Conservation (phyloP, 2,888 invertebrate genomes). For the Mactromeris polynyma region DNA sequence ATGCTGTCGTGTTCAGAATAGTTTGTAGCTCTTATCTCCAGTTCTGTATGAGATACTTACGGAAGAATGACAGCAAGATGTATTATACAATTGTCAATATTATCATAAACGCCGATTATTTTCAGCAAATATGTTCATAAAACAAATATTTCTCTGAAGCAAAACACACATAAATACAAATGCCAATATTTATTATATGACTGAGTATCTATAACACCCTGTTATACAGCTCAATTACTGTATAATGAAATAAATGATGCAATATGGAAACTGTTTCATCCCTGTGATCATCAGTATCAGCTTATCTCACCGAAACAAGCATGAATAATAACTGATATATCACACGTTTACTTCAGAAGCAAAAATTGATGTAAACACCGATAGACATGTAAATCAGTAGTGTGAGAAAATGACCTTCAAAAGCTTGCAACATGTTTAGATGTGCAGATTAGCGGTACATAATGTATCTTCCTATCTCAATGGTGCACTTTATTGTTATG, state of each 20-base stretch:
- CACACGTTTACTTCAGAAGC: not conserved
- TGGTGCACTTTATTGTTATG: not conserved
- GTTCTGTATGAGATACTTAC: no score
- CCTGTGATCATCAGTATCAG: not conserved
- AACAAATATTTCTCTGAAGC: not conserved
- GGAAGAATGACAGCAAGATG: no score
- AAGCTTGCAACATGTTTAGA: not conserved
- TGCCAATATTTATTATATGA: not conserved
- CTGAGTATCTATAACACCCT: not conserved
- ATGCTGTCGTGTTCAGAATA: no score
- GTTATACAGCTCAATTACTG: not conserved
- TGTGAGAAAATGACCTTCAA: slow-evolving; percentile 1
- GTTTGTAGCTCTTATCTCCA: no score
- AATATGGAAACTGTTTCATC: not conserved
- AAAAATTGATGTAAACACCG: slow-evolving; percentile 4
- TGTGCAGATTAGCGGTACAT: not conserved
- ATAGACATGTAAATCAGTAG: not conserved
- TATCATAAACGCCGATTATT: not conserved
- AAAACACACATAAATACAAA: not conserved
- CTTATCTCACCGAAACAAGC: not conserved
- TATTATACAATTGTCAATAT: not conserved
- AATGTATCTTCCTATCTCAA: not conserved
- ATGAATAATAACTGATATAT: not conserved
- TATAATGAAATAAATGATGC: not conserved
- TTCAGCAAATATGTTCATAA: not conserved